phyloP scores from a whole-genome alignment of 2,797 vertebrate genomes.

The Harpia harpyja region DNA sequence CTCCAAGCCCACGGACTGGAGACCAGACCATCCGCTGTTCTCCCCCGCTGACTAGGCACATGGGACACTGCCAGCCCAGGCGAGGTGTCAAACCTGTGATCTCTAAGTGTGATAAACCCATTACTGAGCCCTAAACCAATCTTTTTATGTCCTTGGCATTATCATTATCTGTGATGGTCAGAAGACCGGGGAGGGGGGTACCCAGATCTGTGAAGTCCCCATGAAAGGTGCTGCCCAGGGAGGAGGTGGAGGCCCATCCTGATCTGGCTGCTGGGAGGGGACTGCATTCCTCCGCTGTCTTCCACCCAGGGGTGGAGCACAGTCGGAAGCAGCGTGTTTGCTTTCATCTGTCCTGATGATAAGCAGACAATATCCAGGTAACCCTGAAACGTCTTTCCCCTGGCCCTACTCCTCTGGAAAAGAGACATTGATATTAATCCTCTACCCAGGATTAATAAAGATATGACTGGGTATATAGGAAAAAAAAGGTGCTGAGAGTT shows the following conservation, averaged over 20 bases:
- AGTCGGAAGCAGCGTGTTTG: not conserved
- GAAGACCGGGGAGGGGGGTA: not conserved
- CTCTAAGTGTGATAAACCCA: not conserved
- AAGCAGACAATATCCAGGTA: not conserved
- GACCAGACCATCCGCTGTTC: rapidly evolving
- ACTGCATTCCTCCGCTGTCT: not conserved
- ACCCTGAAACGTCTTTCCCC: not conserved
- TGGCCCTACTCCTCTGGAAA: not conserved
- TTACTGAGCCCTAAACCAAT: not conserved
- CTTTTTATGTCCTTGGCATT: not conserved
- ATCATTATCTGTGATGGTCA: not conserved
- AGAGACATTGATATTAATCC: not conserved
- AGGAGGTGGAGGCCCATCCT: not conserved
- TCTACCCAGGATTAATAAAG: not conserved
- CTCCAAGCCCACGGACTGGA: rapidly evolving
- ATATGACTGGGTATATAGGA: too few species aligned
- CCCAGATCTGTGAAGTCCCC: not conserved
- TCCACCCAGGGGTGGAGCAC: conserved; percentile 34
- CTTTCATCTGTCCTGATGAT: not conserved
- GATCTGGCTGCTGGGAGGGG: not conserved
- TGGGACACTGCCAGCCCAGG: not conserved
- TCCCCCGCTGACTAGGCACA: rapidly evolving
- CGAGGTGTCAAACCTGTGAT: not conserved
- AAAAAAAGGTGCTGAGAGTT: not conserved
- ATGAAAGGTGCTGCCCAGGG: not conserved